Evolutionary conservation across 2,888 invertebrate genomes (phyloP), one percentile per base, ranked within the genome.

Genomic region (Meliscaeva auricollis): DNA sequence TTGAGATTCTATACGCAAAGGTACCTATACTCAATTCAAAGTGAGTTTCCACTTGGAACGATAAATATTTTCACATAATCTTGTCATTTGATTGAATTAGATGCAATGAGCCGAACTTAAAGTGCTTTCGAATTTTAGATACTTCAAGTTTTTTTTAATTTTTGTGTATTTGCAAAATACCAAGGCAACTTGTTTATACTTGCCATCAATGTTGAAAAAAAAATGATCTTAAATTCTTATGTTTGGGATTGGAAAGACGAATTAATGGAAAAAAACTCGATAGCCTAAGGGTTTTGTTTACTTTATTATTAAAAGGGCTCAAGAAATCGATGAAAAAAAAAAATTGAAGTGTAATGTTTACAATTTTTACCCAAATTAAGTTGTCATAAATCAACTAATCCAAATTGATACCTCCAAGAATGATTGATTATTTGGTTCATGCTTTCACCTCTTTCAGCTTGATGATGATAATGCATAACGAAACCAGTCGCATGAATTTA

Each of bases 21-120:
- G 8, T 30, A 68, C 44, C n/a, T n/a, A 30, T 50, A 84, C 84
- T 84, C 66, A 68, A 52, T 15, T 30, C 52, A 52, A 80, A 84
- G 84, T 84, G 84, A 80, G 80, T 84, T 84, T 84, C 84, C 84
- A 85, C 84, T 85, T 85, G 80, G 75, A 81, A 46, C 66, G 80
- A 85, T 81, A 85, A 85, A 85, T 85, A 85, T 85, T 85, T 85
- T 81, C 76, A 80, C 80, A 85, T 81, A 80, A 81, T 85, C 75
- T 81, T 85, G 81, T 81, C 84, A 76, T 81, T 85, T 85, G 84
- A 85, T 85, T 80, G 81, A 85, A 85, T 85, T 85, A 60, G 70
- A 60, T 85, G 84, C 80, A 85, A 85, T 85, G 84, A 81, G 68
- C 54, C 52, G 84, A 58, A 76, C 56, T 76, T 54, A 76, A 46